Evolutionary conservation across 2,113 vertebrate species (phyloP), one percentile per base, ranked within the genome.

Genomic region (Verasper variegatus): DNA sequence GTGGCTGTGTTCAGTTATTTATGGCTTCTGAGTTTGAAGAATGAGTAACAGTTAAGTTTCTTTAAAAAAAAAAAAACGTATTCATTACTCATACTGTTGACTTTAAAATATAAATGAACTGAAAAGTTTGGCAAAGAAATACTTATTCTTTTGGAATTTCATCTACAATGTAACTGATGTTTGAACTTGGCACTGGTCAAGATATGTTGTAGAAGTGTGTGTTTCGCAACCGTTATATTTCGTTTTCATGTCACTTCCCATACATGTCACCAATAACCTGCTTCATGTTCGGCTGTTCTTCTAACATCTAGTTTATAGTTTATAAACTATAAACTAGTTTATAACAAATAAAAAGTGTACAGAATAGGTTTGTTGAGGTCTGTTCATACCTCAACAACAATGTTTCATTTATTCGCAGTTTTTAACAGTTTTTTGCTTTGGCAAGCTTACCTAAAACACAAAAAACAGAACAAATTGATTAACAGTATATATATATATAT

Each of bases 1-100:
- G 62, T 23, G 26, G 24, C 13, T 17, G 8, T 76, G 68, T 76
- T 85, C 37, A 66, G 3, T 45, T 65, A 42, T 31, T 75, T 81
- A 9, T 62, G 2, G 5, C 5, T 75, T 56, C 17, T 31, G 31
- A 1, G 35, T 65, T 58, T 75, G 18, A 13, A 17, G 8, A 27
- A 42, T 23, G 3, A 35, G 20, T 52, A 8, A 18, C 15, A 20
- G 6, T 62, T 49, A 31, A 31, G 31, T 31, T 9, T 52, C 7
- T 54, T 54, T 78, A 18, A 13, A 55, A 24, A 37, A 0, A 31
- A 7, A 31, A 10, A 5, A 59, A 56, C 35, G 17, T 37, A 57
- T 72, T 71, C 24, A 60, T 42, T 70, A 26, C 61, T 68, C 27
- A 4, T 23, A 15, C 21, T 57, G 2, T 14, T 73, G 49, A 18